Evolutionary conservation across 2,113 vertebrate species (phyloP).

Genomic region (Tringa solitaria): DNA sequence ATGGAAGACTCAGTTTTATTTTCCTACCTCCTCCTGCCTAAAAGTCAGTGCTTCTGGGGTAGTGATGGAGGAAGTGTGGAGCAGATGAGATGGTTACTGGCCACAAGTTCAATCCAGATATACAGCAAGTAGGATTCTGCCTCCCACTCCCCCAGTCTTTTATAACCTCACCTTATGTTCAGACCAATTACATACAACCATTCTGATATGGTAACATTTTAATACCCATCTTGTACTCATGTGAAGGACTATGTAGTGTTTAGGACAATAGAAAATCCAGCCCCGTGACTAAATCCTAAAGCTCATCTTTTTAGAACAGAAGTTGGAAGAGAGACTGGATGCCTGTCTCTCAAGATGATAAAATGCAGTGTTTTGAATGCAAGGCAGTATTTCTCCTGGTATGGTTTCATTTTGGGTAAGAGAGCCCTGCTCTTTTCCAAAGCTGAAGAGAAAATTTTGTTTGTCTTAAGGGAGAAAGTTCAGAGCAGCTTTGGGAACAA

Average conservation of each 20-base stretch:
- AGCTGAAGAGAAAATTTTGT: neutral
- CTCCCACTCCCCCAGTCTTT: neutral
- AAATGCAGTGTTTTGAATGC: neutral
- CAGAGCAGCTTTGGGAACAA: constrained; percentile 33
- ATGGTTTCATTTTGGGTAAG: neutral
- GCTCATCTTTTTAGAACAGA: neutral
- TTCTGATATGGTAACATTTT: neutral
- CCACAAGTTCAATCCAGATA: neutral
- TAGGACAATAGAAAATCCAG: neutral
- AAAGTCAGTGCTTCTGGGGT: neutral
- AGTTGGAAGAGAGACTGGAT: neutral
- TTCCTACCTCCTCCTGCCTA: neutral
- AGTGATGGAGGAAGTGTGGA: neutral
- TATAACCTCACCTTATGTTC: neutral
- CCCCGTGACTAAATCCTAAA: neutral
- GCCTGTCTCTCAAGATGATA: neutral
- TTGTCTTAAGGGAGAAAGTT: constrained; percentile 29
- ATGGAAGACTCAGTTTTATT: neutral
- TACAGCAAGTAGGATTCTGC: neutral
- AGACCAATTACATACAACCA: neutral
- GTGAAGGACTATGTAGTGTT: neutral
- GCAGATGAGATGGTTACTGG: neutral
- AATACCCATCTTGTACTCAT: neutral
- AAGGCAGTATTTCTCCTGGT: neutral
- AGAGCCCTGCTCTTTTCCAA: neutral